Base-by-base conservation (phyloP, 2,888 invertebrate genomes). In the Drosophila picticornis region DNA sequence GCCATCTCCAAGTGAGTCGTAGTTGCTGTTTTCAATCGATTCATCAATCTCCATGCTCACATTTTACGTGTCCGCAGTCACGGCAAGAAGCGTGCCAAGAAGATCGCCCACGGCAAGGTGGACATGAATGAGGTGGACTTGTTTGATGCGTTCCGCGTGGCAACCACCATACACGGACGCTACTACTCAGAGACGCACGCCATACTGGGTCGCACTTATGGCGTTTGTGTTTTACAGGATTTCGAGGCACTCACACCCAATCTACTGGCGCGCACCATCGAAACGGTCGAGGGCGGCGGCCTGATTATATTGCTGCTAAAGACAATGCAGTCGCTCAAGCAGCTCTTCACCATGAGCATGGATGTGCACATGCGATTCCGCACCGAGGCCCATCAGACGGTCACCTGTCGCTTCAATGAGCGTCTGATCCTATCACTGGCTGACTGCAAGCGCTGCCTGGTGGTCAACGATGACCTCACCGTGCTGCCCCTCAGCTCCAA, bases 181-280 rank as follows among this genome's bases (percentile, higher is more conserved):
- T 99, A 99, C 93, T 99, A 99, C 93, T 96, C 97, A 0, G 99
- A 99, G 93, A 99, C 99, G 0, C 99, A 99, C 93, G 98, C 98
- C 83, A 98, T 99, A 93, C 95, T 99, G 0, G 99, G 99, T 65
- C 98, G 98, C 91, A 99, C 99, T 0, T 99, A 97, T 94, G 98
- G 98, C 61, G 97, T 98, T 94, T 98, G 99, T 94, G 96, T 99
- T 46, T 94, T 99, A 72, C 98, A 99, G 96, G 99, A 99, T 92
- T 99, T 99, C 94, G 99, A 99, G 94, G 99, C 99, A 0, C 93
- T 99, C 1, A 99, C 99, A 2, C 99, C 99, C 0, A 99, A 99
- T 94, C 94, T 99, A 74, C 94, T 99, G 91, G 99, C 99, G 0
- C 95, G 99, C 62, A 99, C 99, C 0, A 95, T 99, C 78, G 99